Evolutionary conservation across 2,888 invertebrate species (phyloP), one percentile per base, ranked within the genome.

Genomic region (Prenolepis imparis): DNA sequence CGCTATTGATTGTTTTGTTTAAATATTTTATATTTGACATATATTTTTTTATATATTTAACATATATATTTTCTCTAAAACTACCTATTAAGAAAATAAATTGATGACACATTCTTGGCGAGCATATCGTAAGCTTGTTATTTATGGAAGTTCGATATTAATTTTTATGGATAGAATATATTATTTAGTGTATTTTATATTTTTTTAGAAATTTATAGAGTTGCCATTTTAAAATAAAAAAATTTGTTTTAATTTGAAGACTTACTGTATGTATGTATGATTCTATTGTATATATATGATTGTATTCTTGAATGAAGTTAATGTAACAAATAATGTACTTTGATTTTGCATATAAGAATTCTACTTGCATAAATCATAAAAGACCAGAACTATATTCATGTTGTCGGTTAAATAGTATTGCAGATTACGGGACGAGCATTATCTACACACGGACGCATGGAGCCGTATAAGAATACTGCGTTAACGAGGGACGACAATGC

Each of bases 401-500:
- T 28, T 67, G 48, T 80, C 44, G 59, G 59, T 72, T 80, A 59
- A 80, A 59, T 18, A 80, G 59, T 80, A 72, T 80, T 80, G 41
- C 78, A 80, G 78, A 80, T 80, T 72, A 39, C 78, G 59, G 59
- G 78, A 59, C 78, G 59, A 39, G 68, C 59, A 36, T 80, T 72
- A 80, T 44, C 78, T 41, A 80, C 44, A 48, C 15, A 61, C 73
- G 78, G 78, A 72, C 78, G 78, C 59, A 80, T 80, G 78, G 78
- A 80, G 78, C 78, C 59, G 59, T 72, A 80, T 59, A 72, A 80
- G 78, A 80, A 80, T 32, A 72, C 73, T 72, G 72, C 44, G 18
- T 72, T 80, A 80, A 80, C 72, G 84, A 86, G 82, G 84, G 90
- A 89, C 88, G 88, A 90, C 86, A 88, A 89, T 90, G 90, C 84